phyloP scores from a whole-genome alignment of 2,888 invertebrate genomes.

The Nomada ferruginata region DNA sequence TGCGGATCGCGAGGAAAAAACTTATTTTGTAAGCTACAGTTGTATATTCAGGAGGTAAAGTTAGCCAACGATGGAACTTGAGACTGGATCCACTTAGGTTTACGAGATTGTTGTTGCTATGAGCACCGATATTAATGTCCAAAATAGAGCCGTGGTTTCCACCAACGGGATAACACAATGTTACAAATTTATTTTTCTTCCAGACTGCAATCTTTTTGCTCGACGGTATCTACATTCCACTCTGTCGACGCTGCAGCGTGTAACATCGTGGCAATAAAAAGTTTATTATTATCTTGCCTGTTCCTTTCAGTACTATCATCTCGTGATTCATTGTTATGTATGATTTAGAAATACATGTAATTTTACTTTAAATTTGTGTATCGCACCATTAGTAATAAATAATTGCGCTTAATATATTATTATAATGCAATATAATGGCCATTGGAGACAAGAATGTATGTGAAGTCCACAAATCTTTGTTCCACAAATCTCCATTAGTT shows the following conservation, averaged over 20 bases:
- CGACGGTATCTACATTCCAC: neutral
- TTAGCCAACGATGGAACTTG: neutral
- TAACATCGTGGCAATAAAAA: neutral
- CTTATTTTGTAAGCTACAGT: neutral
- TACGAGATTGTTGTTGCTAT: conserved; percentile 40
- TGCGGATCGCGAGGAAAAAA: neutral
- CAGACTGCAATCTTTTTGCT: conserved; percentile 10
- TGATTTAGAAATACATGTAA: no score
- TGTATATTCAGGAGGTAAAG: conserved; percentile 14
- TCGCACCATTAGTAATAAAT: no score
- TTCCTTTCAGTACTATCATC: neutral
- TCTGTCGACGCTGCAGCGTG: neutral
- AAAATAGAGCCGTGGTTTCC: neutral
- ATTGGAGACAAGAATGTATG: no score
- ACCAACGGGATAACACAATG: neutral
- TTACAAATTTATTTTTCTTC: neutral
- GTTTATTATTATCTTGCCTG: neutral
- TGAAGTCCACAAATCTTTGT: no score
- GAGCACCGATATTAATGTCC: conserved; percentile 9
- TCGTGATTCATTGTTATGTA: no score
- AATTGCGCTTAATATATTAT: no score
- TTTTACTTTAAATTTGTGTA: no score
- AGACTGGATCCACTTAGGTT: conserved; percentile 33
- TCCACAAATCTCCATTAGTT: no score
- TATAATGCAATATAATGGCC: no score